Base-by-base conservation (phyloP, 2,797 vertebrate species). In the Danio albolineatus region DNA sequence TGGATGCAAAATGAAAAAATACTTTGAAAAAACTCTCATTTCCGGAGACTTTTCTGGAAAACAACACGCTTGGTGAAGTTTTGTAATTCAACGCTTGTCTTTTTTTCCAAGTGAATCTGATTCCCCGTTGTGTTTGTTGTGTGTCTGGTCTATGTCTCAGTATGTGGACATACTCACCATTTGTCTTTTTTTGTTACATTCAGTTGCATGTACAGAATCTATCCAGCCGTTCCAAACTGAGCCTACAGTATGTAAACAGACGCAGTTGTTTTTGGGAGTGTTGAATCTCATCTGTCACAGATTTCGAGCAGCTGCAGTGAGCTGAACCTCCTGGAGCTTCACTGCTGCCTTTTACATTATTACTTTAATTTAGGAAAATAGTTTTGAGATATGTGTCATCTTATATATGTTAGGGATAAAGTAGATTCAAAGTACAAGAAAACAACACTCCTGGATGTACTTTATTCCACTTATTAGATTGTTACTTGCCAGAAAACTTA, bases 301-400 rank as follows among this genome's bases (percentile, higher is more conserved):
- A 46, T 57, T 36, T 51, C 14, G 75, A 67, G 51, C 51, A 46
- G 75, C 75, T 77, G 75, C 61, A 57, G 46, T 7, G 36, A 41
- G 51, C 51, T 53, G 10, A 17, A 2, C 54, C 28, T 75, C 17
- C 73, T 53, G 13, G 19, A 28, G 61, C 16, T 62, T 17, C 10
- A 21, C 7, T 16, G 14, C 19, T 65, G 65, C 39, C 54, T 53
- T 54, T 8, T 39, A n/a, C 46, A 51, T 12, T 53, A 64, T 53
- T 10, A 64, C n/a, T 53, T n/a, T 2, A 13, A 44, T 36, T 65
- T 56, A 43, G 49, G 49, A 53, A 56, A 71, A 56, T 0, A 56
- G n/a, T 46, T 66, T 13, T 19, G 41, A 13, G 61, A 46, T 43
- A 56, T 43, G 19, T 21, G 10, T 43, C 38, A 14, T 14, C 71